phyloP scores from a whole-genome alignment of 2,888 invertebrate species.

The Drosophila kambysellisi region DNA sequence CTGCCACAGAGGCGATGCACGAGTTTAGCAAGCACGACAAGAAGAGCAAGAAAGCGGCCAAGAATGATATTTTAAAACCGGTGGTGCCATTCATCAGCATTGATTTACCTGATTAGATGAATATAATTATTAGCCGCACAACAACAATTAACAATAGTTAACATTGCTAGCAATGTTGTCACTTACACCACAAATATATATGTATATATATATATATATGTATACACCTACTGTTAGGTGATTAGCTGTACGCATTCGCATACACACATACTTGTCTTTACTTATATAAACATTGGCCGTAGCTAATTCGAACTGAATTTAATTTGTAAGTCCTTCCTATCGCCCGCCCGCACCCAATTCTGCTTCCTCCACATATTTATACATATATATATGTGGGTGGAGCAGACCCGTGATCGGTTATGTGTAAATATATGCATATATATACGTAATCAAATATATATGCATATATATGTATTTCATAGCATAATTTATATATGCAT shows the following conservation, averaged over 20 bases:
- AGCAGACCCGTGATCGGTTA: not conserved
- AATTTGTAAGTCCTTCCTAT: constrained; percentile 55
- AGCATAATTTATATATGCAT: no score
- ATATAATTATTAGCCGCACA: constrained; percentile 27
- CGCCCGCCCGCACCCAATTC: constrained; percentile 10
- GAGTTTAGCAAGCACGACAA: constrained; percentile 81
- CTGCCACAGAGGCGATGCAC: constrained; percentile 79
- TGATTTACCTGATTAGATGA: constrained; percentile 92
- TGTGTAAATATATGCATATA: not conserved
- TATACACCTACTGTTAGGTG: constrained; percentile 27
- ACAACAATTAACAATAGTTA: constrained; percentile 20
- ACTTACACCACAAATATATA: constrained; percentile 31
- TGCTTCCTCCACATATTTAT: constrained; percentile 1
- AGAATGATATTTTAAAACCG: constrained; percentile 92
- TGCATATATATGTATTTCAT: not conserved
- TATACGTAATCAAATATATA: not conserved
- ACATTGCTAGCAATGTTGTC: constrained; percentile 29
- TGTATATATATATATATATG: constrained; percentile 8
- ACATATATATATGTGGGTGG: not conserved
- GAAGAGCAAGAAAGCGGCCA: constrained; percentile 89
- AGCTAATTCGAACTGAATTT: constrained; percentile 72
- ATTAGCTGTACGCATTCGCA: constrained; percentile 22
- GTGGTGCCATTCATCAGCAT: constrained; percentile 95
- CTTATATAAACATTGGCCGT: constrained; percentile 48
- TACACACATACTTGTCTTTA: constrained; percentile 26